Evolutionary conservation across 1,140 invertebrate species (phyloP).

Genomic region (Zaprionus ornatus): DNA sequence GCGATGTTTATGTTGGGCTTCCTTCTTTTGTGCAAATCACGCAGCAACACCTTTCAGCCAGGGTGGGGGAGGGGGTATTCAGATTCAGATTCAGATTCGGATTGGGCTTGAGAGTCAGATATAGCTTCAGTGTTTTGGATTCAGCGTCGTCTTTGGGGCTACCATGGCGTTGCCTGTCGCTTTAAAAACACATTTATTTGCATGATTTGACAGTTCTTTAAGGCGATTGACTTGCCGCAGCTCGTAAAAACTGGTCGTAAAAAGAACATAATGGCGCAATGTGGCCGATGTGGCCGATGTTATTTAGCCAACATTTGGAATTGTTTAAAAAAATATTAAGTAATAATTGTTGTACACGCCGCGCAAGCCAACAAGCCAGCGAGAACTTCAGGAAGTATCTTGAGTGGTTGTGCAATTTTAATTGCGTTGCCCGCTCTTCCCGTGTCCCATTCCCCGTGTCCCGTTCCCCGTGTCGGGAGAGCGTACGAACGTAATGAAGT

Average conservation of each 20-base stretch:
- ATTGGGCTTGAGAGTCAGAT: background rate
- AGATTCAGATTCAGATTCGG: conserved; percentile 11
- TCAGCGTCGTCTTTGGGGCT: conserved; percentile 9
- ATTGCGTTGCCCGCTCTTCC: conserved; percentile 26
- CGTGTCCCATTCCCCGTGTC: no score
- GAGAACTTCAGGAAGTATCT: conserved; percentile 34
- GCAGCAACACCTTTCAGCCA: conserved; percentile 11
- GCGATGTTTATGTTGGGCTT: conserved; percentile 21
- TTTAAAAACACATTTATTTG: conserved; percentile 72
- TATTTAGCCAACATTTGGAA: conserved; percentile 61
- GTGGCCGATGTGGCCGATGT: conserved; percentile 11
- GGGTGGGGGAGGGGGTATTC: conserved; percentile 5
- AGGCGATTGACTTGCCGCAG: conserved; percentile 63
- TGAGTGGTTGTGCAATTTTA: conserved; percentile 55
- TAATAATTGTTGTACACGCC: conserved; percentile 69
- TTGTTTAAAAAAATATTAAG: conserved; percentile 61
- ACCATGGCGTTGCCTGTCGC: conserved; percentile 30
- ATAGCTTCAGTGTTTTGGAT: conserved; percentile 6
- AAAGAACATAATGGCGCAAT: conserved; percentile 24
- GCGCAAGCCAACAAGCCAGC: conserved; percentile 34
- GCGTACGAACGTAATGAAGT: conserved; percentile 24
- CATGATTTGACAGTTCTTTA: conserved; percentile 80
- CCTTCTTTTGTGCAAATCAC: conserved; percentile 40
- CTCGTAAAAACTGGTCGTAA: conserved; percentile 57
- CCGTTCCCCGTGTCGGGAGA: background rate